Evolutionary conservation across 2,797 vertebrate genomes (phyloP), one percentile per base, ranked within the genome.

Genomic region (Clangula hyemalis): DNA sequence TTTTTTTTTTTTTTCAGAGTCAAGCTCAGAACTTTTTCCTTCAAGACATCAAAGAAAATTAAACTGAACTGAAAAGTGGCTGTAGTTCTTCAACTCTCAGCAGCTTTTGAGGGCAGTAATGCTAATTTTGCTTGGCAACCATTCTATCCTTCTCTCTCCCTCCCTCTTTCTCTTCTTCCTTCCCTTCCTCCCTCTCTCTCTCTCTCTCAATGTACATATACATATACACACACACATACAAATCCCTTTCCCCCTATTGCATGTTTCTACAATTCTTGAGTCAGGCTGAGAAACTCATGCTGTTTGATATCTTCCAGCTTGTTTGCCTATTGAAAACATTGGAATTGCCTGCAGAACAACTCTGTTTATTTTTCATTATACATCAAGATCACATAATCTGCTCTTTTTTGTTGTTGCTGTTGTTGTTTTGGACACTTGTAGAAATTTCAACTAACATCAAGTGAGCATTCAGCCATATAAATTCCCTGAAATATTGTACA

Each of bases 171-270:
- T 45, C 43, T 45, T 45, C 43, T 10, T 45, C 19, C 19, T 20
- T 45, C 43, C 43, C 19, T 45, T n/a, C n/a, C n/a, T 17, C 18
- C 18, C 19, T 8, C 43, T 17, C 41, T 41, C 41, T 41, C 16
- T 47, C 45, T 47, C 20, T 45, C 45, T 47, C 45, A 47, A 47
- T 41, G 41, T 45, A 45, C 19, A 45, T 22, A 28, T 39, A n/a
- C n/a, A 39, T 28, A 27, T 11, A 19, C 13, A 62, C 6, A 18
- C 18, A 62, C 28, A 39, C 38, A 11, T 12, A 62, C 28, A 62
- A 39, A 30, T 39, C 38, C 25, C 16, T 27, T 62, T 62, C 27
- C 3, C 2, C 4, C 3, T 8, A 2, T 32, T 2, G 0, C 19
- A 32, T 24, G 16, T 22, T 68, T 91, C 38, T 89, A 30, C 10